Percentiles rank a stretch among this genome's conserved stretches.
phyloP scores from a whole-genome alignment of 30 jellyfish, hydroid and myxozoan genomes.

The Phacellophora camtschatica region DNA sequence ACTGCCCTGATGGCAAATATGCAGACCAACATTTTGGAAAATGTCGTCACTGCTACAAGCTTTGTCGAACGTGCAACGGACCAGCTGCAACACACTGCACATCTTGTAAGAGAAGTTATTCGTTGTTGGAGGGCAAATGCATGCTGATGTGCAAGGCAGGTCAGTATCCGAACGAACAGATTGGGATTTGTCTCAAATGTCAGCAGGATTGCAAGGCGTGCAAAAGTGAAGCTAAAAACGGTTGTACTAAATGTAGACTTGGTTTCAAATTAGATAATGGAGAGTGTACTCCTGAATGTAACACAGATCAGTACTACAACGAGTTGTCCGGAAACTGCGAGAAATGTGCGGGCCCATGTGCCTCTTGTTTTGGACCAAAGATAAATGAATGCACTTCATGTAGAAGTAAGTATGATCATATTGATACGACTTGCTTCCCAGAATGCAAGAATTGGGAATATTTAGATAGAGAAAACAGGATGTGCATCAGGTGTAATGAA shows the following conservation, averaged over 20 bases:
- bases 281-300: conserved; percentile 50
- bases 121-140: conserved; percentile 49
- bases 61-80: conserved; percentile 69
- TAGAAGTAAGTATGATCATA: conserved; percentile 6
- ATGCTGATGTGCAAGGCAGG: conserved; percentile 51
- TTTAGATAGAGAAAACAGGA: conserved; percentile 31
- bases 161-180: conserved; percentile 13
- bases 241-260: conserved; percentile 60
- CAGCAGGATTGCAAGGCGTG: conserved; percentile 66
- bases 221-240: conserved; percentile 53
- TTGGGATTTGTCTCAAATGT: conserved; percentile 60
- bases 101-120: conserved; percentile 38
- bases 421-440: conserved; percentile 51
- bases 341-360: conserved; percentile 64
- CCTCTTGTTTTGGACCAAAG: conserved; percentile 65
- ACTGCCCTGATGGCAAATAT: conserved; percentile 57
- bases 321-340: conserved; percentile 53
- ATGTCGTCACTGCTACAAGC: conserved; percentile 61
- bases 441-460: conserved; percentile 38
- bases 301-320: conserved; percentile 20
- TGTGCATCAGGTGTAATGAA: conserved; percentile 71
- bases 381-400: conserved; percentile 80
- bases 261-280: conserved; percentile 1
- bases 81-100: conserved; percentile 48
- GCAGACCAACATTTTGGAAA: neutral